Evolutionary conservation across 2,797 vertebrate species (phyloP).

Genomic region (Moxostoma hubbsi): DNA sequence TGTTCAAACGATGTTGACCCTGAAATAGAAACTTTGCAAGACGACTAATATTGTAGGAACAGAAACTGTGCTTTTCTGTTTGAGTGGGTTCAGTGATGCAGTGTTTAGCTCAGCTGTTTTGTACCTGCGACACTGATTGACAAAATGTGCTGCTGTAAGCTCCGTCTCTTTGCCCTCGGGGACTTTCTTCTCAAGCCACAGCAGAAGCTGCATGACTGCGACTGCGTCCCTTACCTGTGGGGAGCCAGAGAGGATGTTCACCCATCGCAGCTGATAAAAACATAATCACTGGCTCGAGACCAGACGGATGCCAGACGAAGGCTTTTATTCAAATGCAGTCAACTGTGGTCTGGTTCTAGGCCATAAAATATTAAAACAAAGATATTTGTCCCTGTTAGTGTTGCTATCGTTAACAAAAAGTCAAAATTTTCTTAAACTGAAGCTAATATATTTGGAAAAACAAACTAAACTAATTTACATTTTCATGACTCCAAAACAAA

Average conservation of each 20-base stretch:
- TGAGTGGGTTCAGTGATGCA: not conserved
- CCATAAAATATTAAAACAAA: conserved; percentile 23
- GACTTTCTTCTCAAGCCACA: conserved; percentile 88
- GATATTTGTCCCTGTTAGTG: conserved; percentile 1
- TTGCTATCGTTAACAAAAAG: not conserved
- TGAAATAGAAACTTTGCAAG: not conserved
- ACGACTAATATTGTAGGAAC: not conserved
- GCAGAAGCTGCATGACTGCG: conserved; percentile 87
- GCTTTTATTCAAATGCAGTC: conserved; percentile 19
- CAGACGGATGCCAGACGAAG: not conserved
- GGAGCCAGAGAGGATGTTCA: conserved; percentile 33
- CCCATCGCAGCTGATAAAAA: not conserved
- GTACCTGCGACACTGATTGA: conserved; percentile 84
- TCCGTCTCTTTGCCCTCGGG: conserved; percentile 82
- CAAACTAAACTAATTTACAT: no score
- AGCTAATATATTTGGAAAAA: no score
- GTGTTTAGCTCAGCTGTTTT: conserved; percentile 5
- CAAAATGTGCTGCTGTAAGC: conserved; percentile 78
- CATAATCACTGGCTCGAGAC: not conserved
- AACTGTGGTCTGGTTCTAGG: not conserved
- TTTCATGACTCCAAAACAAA: no score
- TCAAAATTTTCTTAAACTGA: no score
- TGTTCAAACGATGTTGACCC: not conserved
- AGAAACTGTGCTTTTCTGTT: conserved; percentile 6
- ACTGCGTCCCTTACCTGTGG: conserved; percentile 90